Evolutionary conservation across 1,140 invertebrate genomes (phyloP).

Genomic region (Anagrus nilaparvatae): DNA sequence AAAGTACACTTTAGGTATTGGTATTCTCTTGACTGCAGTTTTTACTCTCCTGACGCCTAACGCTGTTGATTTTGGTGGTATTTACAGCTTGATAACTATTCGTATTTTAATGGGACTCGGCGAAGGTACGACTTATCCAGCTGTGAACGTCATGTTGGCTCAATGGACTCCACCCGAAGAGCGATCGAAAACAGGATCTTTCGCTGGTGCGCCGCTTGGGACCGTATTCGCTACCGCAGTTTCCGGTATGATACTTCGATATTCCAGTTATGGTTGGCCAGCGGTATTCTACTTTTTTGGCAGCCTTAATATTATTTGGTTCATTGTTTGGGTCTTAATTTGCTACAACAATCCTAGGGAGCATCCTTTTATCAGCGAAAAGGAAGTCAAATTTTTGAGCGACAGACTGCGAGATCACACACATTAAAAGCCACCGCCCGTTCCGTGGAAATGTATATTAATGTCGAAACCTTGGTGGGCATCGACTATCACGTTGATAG

Average conservation of each 20-base stretch:
- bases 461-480: conserved; percentile 54
- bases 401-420: conserved; percentile 23
- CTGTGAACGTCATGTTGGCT: conserved; percentile 59
- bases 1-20: conserved; percentile 64
- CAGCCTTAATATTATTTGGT: conserved; percentile 37
- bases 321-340: conserved; percentile 38
- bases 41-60: conserved; percentile 61
- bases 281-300: conserved; percentile 50
- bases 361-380: conserved; percentile 59
- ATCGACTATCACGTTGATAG: conserved; percentile 47
- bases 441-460: conserved; percentile 50
- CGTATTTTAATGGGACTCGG: conserved; percentile 62
- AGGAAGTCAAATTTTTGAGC: conserved; percentile 54
- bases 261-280: conserved; percentile 37
- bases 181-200: conserved; percentile 57
- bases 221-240: conserved; percentile 42
- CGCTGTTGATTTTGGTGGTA: conserved; percentile 45
- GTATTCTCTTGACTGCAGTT: conserved; percentile 64
- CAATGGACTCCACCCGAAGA: conserved; percentile 64
- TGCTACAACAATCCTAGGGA: conserved; percentile 54
- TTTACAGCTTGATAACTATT: conserved; percentile 51
- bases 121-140: conserved; percentile 69
- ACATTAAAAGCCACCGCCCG: conserved; percentile 22
- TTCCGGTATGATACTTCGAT: conserved; percentile 35
- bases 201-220: conserved; percentile 52